These are phyloP conservation scores for Diachasma alloeum DNA, from an alignment of 1,140 invertebrate species.

Conservation along the genomic window DNA sequence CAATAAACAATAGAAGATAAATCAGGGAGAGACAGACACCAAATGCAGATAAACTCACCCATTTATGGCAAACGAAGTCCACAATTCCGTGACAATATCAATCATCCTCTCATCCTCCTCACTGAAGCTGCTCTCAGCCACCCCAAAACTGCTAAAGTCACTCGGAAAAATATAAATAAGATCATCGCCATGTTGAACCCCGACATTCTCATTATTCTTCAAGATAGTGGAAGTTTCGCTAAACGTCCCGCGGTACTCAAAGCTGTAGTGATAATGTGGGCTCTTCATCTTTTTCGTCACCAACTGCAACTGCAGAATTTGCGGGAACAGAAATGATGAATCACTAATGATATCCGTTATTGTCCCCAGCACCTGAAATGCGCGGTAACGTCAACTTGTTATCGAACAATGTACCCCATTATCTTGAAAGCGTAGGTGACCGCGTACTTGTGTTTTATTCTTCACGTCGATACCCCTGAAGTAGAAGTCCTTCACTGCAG, in stretches of 20 bases:
- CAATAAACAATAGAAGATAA: too few relatives aligned
- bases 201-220: conserved; percentile 20
- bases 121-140: background rate
- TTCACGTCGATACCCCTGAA: conserved; percentile 13
- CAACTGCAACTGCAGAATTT: conserved; percentile 21
- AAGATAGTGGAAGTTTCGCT: conserved; percentile 15
- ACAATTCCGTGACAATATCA: conserved; percentile 26
- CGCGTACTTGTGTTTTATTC: conserved; percentile 22
- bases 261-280: conserved; percentile 28
- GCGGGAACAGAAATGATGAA: conserved; percentile 24
- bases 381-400: background rate
- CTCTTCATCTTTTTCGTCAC: conserved; percentile 6
- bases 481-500: conserved; percentile 22
- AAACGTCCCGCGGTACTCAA: conserved; percentile 31
- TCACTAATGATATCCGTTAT: conserved; percentile 26
- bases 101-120: conserved; percentile 20
- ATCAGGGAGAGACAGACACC: too few relatives aligned
- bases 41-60: conserved; percentile 7
- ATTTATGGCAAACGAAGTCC: conserved; percentile 28
- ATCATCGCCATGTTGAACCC: conserved; percentile 31
- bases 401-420: background rate
- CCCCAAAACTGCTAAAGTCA: background rate
- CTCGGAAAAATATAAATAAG: conserved; percentile 29
- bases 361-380: conserved; percentile 13
- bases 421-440: background rate